phyloP scores from a whole-genome alignment of 2,888 invertebrate genomes.

The Linnaemya vulpina region DNA sequence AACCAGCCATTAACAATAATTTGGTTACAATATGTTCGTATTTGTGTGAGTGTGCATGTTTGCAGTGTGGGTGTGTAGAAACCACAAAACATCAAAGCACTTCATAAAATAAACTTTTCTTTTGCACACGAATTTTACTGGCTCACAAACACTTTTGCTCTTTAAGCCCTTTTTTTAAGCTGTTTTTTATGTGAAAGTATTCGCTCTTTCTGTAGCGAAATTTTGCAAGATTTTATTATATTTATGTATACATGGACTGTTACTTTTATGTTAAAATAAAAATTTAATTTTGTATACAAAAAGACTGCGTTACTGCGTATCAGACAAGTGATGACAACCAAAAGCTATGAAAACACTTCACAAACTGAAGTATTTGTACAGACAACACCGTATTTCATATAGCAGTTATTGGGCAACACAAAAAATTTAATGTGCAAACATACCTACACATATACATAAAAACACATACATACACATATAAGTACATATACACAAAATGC shows the following conservation, averaged over 20 bases:
- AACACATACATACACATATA: not conserved
- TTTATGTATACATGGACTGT: not conserved
- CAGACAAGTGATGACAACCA: constrained; percentile 64
- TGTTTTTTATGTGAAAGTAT: not conserved
- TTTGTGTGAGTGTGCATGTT: not conserved
- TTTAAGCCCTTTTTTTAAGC: not conserved
- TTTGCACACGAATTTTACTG: not conserved
- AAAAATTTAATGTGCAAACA: not conserved
- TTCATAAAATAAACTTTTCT: constrained; percentile 7
- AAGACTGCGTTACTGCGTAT: constrained; percentile 49
- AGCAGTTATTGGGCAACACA: constrained; percentile 13
- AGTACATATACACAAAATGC: not conserved
- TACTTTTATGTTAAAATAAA: constrained; percentile 16
- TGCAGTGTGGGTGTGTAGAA: not conserved
- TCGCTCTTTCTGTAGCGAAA: not conserved
- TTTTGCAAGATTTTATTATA: constrained; percentile 29
- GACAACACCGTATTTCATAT: constrained; percentile 65
- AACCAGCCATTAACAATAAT: not conserved
- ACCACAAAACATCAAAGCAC: constrained; percentile 19
- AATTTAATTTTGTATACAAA: constrained; percentile 7
- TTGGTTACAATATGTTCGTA: constrained; percentile 15
- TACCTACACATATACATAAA: not conserved
- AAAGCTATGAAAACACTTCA: constrained; percentile 68
- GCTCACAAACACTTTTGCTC: not conserved
- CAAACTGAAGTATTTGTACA: constrained; percentile 65